These are phyloP conservation scores for Pantherophis alleghaniensis DNA, from an alignment of 2,797 vertebrate species.

Conservation along the genomic window DNA sequence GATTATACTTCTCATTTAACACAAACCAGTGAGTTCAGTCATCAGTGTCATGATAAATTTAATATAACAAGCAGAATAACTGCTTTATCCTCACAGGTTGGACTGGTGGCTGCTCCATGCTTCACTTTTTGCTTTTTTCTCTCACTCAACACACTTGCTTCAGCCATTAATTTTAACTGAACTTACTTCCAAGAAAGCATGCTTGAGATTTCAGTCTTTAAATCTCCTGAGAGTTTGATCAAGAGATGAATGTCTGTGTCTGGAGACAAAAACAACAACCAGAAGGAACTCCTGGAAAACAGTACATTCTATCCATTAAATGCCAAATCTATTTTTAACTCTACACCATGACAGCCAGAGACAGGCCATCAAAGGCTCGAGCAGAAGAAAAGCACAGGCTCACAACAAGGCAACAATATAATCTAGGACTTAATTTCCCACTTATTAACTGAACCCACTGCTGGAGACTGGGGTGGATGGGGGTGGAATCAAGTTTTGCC, in stretches of 20 bases:
- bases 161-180: constrained; percentile 5
- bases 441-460: not conserved
- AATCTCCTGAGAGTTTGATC: constrained; percentile 10
- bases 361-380: not conserved
- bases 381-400: not conserved
- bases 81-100: not conserved
- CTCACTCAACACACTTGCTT: not conserved
- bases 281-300: constrained; percentile 9
- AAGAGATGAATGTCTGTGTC: constrained; percentile 9
- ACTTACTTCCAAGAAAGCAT: constrained; percentile 5
- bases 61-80: not conserved
- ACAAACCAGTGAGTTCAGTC: not conserved
- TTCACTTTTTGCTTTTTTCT: not conserved
- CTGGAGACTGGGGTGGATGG: not conserved
- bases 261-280: not conserved
- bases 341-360: not conserved
- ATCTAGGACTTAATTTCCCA: not conserved
- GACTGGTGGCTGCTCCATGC: not conserved
- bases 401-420: not conserved
- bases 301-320: constrained; percentile 7
- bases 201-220: not conserved
- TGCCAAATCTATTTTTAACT: constrained; percentile 10
- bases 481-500: constrained; percentile 17
- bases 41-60: not conserved
- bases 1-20: not conserved